A percentile compares a stretch with the other conserved stretches of the same genome.
These are phyloP conservation scores for Lonchura striata DNA, from an alignment of 2,113 vertebrate genomes.

Conservation along the genomic window DNA sequence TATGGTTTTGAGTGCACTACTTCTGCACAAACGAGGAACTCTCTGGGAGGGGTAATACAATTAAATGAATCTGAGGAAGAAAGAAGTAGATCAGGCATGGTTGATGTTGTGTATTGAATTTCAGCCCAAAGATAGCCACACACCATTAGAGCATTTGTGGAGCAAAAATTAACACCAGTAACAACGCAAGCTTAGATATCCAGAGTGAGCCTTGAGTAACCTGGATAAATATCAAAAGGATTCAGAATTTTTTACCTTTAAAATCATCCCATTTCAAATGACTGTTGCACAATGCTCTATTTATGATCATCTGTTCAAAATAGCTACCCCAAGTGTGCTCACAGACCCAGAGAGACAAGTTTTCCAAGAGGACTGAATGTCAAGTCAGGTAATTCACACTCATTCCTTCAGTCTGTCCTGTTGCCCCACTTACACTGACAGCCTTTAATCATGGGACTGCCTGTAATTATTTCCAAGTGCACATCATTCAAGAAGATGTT, in stretches of 20 bases:
- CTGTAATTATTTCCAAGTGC: conserved; percentile 1
- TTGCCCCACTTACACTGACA: background rate
- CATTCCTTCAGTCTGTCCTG: background rate
- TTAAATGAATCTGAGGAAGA: background rate
- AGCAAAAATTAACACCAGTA: background rate
- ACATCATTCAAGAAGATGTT: background rate
- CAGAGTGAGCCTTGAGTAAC: background rate
- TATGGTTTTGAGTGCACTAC: background rate
- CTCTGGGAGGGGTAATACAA: background rate
- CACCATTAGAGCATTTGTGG: background rate
- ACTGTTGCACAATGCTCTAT: background rate
- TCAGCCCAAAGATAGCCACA: background rate
- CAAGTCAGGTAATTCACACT: background rate
- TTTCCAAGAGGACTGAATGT: background rate
- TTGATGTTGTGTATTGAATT: background rate
- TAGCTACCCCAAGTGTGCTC: background rate
- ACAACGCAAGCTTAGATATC: background rate
- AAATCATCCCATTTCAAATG: background rate
- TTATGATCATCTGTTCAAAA: background rate
- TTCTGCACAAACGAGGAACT: background rate
- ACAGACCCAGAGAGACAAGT: background rate
- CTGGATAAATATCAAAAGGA: background rate
- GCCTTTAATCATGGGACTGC: background rate
- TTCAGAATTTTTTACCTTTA: background rate
- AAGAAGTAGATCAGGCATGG: background rate